A percentile compares a stretch with the other conserved stretches of the same genome.
These are phyloP conservation scores for Acronicta alni DNA, from an alignment of 2,888 invertebrate genomes.

Conservation along the genomic window DNA sequence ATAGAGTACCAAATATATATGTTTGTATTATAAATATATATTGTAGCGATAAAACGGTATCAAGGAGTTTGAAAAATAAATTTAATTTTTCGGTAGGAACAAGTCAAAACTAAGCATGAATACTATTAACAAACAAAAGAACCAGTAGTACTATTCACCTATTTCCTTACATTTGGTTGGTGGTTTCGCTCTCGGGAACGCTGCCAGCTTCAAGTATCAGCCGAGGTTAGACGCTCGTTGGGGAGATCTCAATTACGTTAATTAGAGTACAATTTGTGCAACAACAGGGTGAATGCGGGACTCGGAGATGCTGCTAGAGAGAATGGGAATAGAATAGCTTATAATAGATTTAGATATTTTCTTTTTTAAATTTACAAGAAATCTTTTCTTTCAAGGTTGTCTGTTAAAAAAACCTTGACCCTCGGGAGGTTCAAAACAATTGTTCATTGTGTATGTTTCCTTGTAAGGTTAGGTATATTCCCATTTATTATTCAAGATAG, in stretches of 20 bases:
- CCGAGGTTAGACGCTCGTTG: slow-evolving; percentile 30
- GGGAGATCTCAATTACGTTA: slow-evolving; percentile 42
- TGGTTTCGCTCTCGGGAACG: background rate
- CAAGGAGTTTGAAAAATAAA: no score
- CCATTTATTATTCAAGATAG: no score
- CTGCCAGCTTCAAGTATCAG: slow-evolving; percentile 23
- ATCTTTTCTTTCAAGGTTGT: no score
- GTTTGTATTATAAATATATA: no score
- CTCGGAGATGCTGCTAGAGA: slow-evolving; percentile 4
- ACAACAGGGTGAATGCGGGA: slow-evolving; percentile 22
- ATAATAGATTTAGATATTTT: background rate
- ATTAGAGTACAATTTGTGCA: slow-evolving; percentile 47
- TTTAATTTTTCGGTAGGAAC: no score
- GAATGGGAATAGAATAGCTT: slow-evolving; percentile 3
- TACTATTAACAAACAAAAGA: background rate
- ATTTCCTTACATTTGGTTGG: slow-evolving; percentile 8
- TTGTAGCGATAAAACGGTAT: no score
- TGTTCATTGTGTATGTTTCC: no score
- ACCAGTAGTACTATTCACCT: slow-evolving; percentile 11
- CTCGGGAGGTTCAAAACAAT: no score
- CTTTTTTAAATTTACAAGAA: no score
- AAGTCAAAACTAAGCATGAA: background rate
- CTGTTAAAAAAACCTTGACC: no score
- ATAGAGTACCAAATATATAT: no score
- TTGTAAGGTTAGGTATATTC: no score